These are phyloP conservation scores for Erpobdella octoculata DNA, from an alignment of 2,888 invertebrate species.

Conservation along the genomic window DNA sequence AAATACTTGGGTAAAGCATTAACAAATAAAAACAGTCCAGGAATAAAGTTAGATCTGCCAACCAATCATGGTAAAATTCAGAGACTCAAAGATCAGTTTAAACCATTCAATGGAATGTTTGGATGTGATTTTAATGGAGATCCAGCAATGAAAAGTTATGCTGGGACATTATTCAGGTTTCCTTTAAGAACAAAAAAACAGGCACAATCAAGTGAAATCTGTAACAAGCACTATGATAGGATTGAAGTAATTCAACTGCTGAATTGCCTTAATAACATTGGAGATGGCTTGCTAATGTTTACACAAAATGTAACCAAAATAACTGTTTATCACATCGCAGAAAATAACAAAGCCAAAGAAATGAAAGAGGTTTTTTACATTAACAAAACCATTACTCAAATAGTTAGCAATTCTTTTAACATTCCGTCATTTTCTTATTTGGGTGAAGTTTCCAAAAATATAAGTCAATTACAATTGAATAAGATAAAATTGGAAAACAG, in stretches of 20 bases:
- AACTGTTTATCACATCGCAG: slow-evolving; percentile 39
- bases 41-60: slow-evolving; percentile 39
- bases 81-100: slow-evolving; percentile 41
- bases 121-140: slow-evolving; percentile 35
- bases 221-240: slow-evolving; percentile 38
- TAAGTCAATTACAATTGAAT: too few relatives aligned
- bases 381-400: too few relatives aligned
- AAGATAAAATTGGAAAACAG: too few relatives aligned
- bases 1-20: slow-evolving; percentile 39
- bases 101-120: slow-evolving; percentile 41
- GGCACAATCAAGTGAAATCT: slow-evolving; percentile 40
- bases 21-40: slow-evolving; percentile 36
- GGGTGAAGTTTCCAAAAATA: neutral
- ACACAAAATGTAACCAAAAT: slow-evolving; percentile 43
- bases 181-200: slow-evolving; percentile 37
- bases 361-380: slow-evolving; percentile 3
- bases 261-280: slow-evolving; percentile 37
- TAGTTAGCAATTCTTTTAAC: too few relatives aligned
- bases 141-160: slow-evolving; percentile 23
- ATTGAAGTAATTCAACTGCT: slow-evolving; percentile 41
- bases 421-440: neutral
- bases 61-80: slow-evolving; percentile 35
- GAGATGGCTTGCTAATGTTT: slow-evolving; percentile 43
- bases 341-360: neutral
- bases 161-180: slow-evolving; percentile 39